phyloP scores from a whole-genome alignment of 2,888 invertebrate species.

The Metallyticus violacea region DNA sequence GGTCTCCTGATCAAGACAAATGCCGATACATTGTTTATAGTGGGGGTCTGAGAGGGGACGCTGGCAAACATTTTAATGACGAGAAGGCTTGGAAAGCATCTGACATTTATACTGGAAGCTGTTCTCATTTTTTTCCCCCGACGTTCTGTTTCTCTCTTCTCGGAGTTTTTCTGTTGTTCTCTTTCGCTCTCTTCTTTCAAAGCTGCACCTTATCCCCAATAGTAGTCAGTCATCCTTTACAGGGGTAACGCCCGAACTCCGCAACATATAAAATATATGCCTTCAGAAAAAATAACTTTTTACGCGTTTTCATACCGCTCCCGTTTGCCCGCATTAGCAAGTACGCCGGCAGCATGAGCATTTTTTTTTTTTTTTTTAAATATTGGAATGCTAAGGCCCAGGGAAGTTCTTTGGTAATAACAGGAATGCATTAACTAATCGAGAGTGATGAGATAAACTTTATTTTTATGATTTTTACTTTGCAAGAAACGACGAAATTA shows the following conservation, averaged over 20 bases:
- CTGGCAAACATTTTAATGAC: slow-evolving; percentile 8
- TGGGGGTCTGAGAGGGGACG: slow-evolving; percentile 35
- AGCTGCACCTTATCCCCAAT: neutral
- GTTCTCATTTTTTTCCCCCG: neutral
- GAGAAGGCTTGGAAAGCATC: neutral
- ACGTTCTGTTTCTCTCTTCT: neutral
- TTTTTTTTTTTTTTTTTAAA: too few relatives aligned
- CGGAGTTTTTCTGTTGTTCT: neutral
- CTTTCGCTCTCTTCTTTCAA: neutral
- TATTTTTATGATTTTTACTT: too few relatives aligned
- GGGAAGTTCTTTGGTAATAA: too few relatives aligned
- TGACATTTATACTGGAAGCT: slow-evolving; percentile 7
- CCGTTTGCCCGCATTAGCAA: neutral
- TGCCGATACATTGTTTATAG: slow-evolving; percentile 47
- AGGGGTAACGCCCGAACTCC: neutral
- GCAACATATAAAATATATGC: neutral
- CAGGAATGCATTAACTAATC: too few relatives aligned
- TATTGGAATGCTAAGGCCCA: too few relatives aligned
- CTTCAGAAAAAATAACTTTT: neutral
- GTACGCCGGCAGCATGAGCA: too few relatives aligned
- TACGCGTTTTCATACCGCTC: neutral
- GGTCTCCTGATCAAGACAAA: slow-evolving; percentile 45
- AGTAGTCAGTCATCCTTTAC: slow-evolving; percentile 6
- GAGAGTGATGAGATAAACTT: too few relatives aligned
- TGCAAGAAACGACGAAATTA: too few relatives aligned